These are phyloP conservation scores for Chiridota heheva DNA, from an alignment of 35 echinoderm and acorn worm species.

Conservation along the genomic window DNA sequence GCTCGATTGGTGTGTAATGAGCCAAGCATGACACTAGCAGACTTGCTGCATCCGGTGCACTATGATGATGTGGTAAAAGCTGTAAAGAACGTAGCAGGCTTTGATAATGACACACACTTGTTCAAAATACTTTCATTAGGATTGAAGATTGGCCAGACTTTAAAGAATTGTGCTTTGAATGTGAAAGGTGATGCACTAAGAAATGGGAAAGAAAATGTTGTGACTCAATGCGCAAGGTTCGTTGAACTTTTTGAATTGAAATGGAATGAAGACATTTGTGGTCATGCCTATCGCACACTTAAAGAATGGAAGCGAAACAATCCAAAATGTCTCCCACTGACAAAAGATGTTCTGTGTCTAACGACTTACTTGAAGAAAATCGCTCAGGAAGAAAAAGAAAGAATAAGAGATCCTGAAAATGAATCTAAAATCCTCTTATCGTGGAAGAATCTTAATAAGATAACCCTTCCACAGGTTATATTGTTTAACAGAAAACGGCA, in stretches of 20 bases:
- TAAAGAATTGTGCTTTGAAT: conserved; percentile 65
- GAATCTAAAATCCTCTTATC: not conserved
- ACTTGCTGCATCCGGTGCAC: conserved; percentile 43
- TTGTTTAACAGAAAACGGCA: conserved; percentile 68
- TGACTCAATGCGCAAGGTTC: conserved; percentile 20
- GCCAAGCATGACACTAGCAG: not conserved
- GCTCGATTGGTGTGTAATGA: conserved; percentile 11
- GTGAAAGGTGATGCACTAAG: conserved; percentile 49
- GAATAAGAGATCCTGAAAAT: not conserved
- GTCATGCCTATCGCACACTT: conserved; percentile 39
- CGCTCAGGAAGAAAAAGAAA: not conserved
- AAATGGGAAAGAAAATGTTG: conserved; percentile 26
- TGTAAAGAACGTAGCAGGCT: conserved; percentile 49
- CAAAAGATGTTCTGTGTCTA: conserved; percentile 43
- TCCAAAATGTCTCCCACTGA: conserved; percentile 40
- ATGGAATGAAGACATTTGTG: conserved; percentile 52
- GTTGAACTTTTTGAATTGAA: conserved; percentile 42
- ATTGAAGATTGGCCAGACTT: conserved; percentile 60
- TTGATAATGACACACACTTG: conserved; percentile 37
- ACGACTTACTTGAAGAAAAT: conserved; percentile 14
- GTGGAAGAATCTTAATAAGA: not conserved
- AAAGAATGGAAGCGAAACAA: conserved; percentile 55
- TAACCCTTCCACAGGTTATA: conserved; percentile 39
- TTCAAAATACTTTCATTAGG: conserved; percentile 47
- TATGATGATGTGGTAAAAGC: conserved; percentile 49